A percentile compares a stretch with the other conserved stretches of the same genome.
phyloP scores from a whole-genome alignment of 1,140 invertebrate species.

The Metopolophium dirhodum region DNA sequence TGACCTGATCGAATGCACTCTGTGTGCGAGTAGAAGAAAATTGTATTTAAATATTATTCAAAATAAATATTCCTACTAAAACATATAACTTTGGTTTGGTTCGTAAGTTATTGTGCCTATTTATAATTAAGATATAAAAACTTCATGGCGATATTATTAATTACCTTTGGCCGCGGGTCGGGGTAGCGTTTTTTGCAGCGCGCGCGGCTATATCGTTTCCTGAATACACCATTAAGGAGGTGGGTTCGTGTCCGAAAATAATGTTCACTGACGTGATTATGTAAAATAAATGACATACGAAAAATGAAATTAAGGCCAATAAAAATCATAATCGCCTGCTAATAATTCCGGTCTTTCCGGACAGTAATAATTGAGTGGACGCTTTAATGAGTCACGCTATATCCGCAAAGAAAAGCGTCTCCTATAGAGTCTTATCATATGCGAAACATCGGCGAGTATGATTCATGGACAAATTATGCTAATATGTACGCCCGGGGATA shows the following conservation, averaged over 20 bases:
- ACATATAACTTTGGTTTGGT: background rate
- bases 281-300: constrained; percentile 57
- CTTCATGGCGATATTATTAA: constrained; percentile 52
- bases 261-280: constrained; percentile 54
- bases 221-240: constrained; percentile 47
- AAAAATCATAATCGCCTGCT: constrained; percentile 56
- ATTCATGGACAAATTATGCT: constrained; percentile 54
- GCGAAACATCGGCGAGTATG: constrained; percentile 55
- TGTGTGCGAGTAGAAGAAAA: background rate
- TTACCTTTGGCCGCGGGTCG: constrained; percentile 20
- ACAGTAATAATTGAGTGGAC: constrained; percentile 57
- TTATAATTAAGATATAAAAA: constrained; percentile 57
- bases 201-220: constrained; percentile 35
- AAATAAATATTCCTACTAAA: background rate
- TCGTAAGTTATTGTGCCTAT: background rate
- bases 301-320: constrained; percentile 57
- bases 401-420: constrained; percentile 52
- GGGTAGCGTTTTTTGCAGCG: background rate
- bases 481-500: constrained; percentile 32
- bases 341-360: constrained; percentile 56
- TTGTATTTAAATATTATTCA: constrained; percentile 21
- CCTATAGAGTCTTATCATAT: constrained; percentile 55
- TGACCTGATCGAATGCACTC: background rate
- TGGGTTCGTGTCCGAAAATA: constrained; percentile 55
- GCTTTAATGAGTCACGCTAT: constrained; percentile 57